Evolutionary conservation across 2,888 invertebrate genomes (phyloP), one percentile per base, ranked within the genome.

Genomic region (Hedychridium roseum): DNA sequence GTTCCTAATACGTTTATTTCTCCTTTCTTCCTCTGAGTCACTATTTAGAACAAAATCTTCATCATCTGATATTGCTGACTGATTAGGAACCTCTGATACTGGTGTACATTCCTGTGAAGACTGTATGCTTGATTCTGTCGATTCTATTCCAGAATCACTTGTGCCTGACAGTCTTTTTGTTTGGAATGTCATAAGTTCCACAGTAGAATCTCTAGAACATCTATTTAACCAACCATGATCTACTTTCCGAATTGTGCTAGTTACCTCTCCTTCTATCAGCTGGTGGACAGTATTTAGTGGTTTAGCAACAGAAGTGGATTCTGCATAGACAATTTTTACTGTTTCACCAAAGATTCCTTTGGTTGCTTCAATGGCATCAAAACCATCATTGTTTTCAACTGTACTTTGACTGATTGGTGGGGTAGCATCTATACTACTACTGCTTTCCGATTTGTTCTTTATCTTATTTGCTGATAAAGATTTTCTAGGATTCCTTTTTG

Each of bases 401-500:
- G n/a, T n/a, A n/a, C n/a, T n/a, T n/a, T n/a, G n/a, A n/a, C n/a
- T n/a, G n/a, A n/a, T n/a, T n/a, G n/a, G n/a, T n/a, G n/a, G n/a
- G n/a, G n/a, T n/a, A n/a, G n/a, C n/a, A n/a, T 2, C 26, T 2
- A 11, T 6, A 2, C 43, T 65, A n/a, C 46, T 46, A 32, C 67
- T 70, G 30, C 67, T 73, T 18, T 78, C 78, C 1, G 69, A 60
- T 37, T 70, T 71, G 34, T 35, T 64, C 42, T 61, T 63, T 36
- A 79, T 64, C 15, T 68, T 75, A 11, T 41, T 50, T 12, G 51
- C 31, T 0, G 84, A 82, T 3, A 85, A 61, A 0, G 85, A 84
- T 74, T 92, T 92, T 64, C 91, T 83, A 1, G 92, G 91, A 80
- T 92, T 91, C 64, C 91, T 82, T 66, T 90, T 85, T 3, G 85